phyloP scores from a whole-genome alignment of 2,888 invertebrate genomes.

The Drosophila fulvimacula region DNA sequence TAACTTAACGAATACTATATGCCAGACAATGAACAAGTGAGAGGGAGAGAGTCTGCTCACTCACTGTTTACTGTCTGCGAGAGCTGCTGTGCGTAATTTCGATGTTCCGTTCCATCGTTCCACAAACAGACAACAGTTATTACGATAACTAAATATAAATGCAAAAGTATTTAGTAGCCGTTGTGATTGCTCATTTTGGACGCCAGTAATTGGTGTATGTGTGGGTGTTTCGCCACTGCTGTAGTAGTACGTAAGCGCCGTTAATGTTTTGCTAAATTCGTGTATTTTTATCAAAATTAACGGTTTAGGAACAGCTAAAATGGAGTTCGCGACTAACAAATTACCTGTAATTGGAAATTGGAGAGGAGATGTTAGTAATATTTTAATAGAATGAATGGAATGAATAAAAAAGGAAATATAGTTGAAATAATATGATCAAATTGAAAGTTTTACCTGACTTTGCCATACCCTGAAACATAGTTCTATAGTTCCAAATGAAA shows the following conservation, averaged over 20 bases:
- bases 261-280: conserved; percentile 65
- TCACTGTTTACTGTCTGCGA: conserved; percentile 7
- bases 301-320: not conserved
- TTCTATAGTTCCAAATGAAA: too few species aligned
- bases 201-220: conserved; percentile 28
- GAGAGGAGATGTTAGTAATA: not conserved
- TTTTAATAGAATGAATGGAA: not conserved
- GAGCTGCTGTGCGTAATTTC: conserved; percentile 19
- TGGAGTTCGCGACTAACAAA: not conserved
- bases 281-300: conserved; percentile 65
- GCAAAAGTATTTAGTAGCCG: conserved; percentile 30
- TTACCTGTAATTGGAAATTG: conserved; percentile 5
- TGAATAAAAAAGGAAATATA: too few species aligned
- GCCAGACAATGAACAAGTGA: conserved; percentile 7
- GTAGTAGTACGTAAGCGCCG: conserved; percentile 55
- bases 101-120: conserved; percentile 11
- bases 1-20: conserved; percentile 23
- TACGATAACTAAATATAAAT: conserved; percentile 47
- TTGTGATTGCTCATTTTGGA: conserved; percentile 59
- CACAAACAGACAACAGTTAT: conserved; percentile 33
- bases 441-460: too few species aligned
- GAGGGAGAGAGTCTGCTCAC: conserved; percentile 3
- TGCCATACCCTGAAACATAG: too few species aligned
- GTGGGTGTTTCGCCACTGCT: conserved; percentile 26
- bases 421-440: too few species aligned